A percentile compares a stretch with the other conserved stretches of the same genome.
Conservation (phyloP, 2,113 vertebrate species). For the Illadopsis cleaveri region DNA sequence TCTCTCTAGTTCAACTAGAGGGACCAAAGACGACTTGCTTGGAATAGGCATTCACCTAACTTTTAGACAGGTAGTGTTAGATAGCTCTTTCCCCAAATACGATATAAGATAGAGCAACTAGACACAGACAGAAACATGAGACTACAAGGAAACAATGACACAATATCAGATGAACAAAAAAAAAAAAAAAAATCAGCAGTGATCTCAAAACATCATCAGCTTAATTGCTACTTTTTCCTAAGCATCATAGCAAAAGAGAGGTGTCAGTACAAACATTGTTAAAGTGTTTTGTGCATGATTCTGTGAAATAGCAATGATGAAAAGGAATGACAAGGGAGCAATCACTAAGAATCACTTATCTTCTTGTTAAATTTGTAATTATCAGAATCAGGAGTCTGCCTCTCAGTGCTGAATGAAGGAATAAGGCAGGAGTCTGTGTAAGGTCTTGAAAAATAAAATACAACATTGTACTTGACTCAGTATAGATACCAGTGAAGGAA, state of each 20-base stretch:
- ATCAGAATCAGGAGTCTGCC: neutral
- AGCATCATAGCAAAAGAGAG: neutral
- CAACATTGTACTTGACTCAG: neutral
- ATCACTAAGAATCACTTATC: neutral
- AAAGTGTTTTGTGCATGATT: neutral
- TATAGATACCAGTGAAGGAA: neutral
- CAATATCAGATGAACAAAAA: neutral
- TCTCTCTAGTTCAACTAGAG: neutral
- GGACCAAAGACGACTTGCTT: neutral
- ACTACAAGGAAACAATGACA: neutral
- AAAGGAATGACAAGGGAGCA: neutral
- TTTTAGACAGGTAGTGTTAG: neutral
- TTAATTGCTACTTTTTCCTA: neutral
- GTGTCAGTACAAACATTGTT: neutral
- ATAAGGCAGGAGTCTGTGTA: neutral
- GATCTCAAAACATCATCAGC: neutral
- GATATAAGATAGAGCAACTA: neutral
- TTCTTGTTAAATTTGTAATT: neutral
- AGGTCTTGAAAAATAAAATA: neutral
- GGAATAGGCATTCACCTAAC: neutral
- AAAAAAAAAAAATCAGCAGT: neutral
- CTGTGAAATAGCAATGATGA: neutral
- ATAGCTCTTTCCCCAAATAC: neutral
- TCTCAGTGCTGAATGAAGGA: neutral
- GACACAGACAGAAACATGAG: neutral